Evolutionary conservation across 2,888 invertebrate species (phyloP).

Genomic region (Aplocera efformata): DNA sequence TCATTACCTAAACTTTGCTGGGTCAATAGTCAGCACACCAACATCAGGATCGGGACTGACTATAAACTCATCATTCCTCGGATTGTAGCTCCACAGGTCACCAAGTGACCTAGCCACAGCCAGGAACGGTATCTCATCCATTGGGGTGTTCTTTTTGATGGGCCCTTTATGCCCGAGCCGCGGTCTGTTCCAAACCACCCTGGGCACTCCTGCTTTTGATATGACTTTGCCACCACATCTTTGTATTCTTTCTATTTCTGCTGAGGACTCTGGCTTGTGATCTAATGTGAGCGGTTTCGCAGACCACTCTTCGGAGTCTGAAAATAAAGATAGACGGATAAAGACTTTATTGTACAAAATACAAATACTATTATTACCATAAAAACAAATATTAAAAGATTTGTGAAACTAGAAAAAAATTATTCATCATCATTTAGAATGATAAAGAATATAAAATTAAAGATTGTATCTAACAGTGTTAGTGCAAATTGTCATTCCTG

Average conservation of each 20-base stretch:
- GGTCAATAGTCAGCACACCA: constrained; percentile 89
- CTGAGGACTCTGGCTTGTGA: constrained; percentile 95
- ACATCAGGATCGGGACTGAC: constrained; percentile 99
- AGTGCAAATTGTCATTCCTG: no score
- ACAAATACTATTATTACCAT: no score
- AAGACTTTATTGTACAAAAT: no score
- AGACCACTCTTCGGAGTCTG: constrained; percentile 85
- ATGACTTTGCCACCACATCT: constrained; percentile 88
- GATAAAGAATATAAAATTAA: no score
- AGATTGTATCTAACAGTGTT: no score
- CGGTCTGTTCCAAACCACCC: constrained; percentile 98
- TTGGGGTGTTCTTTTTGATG: constrained; percentile 92
- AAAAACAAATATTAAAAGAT: no score
- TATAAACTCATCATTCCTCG: constrained; percentile 92
- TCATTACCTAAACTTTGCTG: constrained; percentile 82
- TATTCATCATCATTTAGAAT: no score
- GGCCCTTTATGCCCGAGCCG: constrained; percentile 89
- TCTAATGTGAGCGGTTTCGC: constrained; percentile 92
- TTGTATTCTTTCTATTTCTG: constrained; percentile 91
- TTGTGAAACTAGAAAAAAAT: no score
- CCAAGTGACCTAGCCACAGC: constrained; percentile 98
- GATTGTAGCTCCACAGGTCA: constrained; percentile 98
- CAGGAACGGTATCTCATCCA: constrained; percentile 96
- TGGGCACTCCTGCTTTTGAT: constrained; percentile 91
- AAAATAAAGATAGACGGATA: constrained; percentile 24